Evolutionary conservation across 2,888 invertebrate species (phyloP).

Genomic region (Stenurella melanura): DNA sequence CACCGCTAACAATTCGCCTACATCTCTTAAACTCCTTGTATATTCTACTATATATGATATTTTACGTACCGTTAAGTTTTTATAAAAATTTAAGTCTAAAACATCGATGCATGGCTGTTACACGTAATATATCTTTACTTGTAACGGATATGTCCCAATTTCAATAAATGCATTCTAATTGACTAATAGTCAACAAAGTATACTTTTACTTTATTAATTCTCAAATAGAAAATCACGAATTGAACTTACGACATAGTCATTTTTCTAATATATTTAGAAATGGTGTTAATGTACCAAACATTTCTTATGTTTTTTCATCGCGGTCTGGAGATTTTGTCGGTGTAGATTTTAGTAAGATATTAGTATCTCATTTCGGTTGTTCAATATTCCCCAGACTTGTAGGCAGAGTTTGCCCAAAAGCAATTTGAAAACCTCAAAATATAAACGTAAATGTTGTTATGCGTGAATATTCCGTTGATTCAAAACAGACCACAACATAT

Average conservation of each 20-base stretch:
- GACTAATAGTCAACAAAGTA: not conserved
- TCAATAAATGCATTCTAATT: not conserved
- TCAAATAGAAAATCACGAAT: not conserved
- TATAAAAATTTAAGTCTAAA: not conserved
- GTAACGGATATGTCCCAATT: not conserved
- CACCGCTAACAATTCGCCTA: not conserved
- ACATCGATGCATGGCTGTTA: not conserved
- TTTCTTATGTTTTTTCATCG: not conserved
- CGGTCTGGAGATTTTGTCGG: constrained; percentile 2
- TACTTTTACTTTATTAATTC: not conserved
- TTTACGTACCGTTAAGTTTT: not conserved
- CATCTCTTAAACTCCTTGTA: not conserved
- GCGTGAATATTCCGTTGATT: constrained; percentile 54
- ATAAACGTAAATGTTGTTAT: constrained; percentile 62
- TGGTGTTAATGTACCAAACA: not conserved
- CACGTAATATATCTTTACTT: not conserved
- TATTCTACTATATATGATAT: not conserved
- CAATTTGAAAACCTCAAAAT: constrained; percentile 71
- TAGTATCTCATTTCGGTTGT: constrained; percentile 49
- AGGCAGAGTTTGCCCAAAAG: constrained; percentile 70
- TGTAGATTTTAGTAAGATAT: constrained; percentile 52
- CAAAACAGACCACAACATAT: constrained; percentile 62
- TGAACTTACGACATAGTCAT: not conserved
- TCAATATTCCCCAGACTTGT: constrained; percentile 61
- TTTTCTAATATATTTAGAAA: not conserved